A percentile compares a stretch with the other conserved stretches of the same genome.
Conservation (phyloP, 2,888 invertebrate genomes). For the Erebia palarica region DNA sequence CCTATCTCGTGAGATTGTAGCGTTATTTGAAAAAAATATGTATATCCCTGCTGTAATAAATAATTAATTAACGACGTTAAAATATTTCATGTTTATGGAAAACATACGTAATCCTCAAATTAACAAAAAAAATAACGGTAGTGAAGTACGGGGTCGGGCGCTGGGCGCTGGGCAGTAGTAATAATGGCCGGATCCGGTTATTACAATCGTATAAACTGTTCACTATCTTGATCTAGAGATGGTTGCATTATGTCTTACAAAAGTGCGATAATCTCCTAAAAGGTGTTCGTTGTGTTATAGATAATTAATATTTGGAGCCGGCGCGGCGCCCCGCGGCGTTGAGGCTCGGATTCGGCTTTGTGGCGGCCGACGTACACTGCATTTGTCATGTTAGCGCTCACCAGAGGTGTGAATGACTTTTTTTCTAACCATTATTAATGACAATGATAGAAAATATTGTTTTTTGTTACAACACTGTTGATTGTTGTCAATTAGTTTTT, state of each 20-base stretch:
- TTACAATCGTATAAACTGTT: constrained; percentile 47
- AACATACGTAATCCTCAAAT: constrained; percentile 17
- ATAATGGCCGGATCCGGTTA: constrained; percentile 40
- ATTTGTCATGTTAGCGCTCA: constrained; percentile 81
- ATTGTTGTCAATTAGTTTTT: constrained; percentile 81
- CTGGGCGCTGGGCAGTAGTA: constrained; percentile 30
- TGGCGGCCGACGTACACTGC: constrained; percentile 62
- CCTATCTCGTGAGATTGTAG: too few species aligned
- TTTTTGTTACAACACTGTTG: constrained; percentile 76
- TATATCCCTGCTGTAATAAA: too few species aligned
- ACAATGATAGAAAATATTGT: constrained; percentile 80
- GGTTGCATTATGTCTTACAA: constrained; percentile 64
- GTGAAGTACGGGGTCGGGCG: constrained; percentile 15
- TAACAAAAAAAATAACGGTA: constrained; percentile 34
- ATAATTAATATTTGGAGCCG: constrained; percentile 80
- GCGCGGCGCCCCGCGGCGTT: constrained; percentile 74
- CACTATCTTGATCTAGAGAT: constrained; percentile 70
- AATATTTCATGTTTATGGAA: constrained; percentile 26
- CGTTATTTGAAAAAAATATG: too few species aligned
- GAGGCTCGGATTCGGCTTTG: constrained; percentile 55
- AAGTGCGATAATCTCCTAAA: constrained; percentile 78
- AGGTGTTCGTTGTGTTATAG: constrained; percentile 77
- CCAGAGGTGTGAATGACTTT: constrained; percentile 81
- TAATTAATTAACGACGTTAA: neutral
- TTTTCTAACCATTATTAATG: constrained; percentile 78